Percentiles rank a stretch among this genome's conserved stretches.
These are phyloP conservation scores for Caenorhabditis brenneri DNA, from an alignment of 1,140 invertebrate species.

Conservation along the genomic window DNA sequence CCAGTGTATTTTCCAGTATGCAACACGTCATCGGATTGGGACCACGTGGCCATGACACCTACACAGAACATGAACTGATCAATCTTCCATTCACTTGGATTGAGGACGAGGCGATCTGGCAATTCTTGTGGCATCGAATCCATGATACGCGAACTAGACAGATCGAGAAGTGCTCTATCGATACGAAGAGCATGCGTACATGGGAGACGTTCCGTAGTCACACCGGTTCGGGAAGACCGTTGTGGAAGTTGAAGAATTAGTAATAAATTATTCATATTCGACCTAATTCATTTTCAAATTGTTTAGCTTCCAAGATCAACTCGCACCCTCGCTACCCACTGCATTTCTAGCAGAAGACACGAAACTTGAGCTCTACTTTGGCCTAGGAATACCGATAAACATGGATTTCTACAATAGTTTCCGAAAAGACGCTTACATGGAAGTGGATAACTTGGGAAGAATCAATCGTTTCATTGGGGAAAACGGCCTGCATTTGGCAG, in stretches of 20 bases:
- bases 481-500: too few species aligned
- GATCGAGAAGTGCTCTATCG: background rate
- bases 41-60: background rate
- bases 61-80: background rate
- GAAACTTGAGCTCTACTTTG: background rate
- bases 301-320: background rate
- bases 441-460: background rate
- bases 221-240: background rate
- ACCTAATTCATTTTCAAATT: too few species aligned
- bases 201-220: background rate
- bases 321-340: background rate
- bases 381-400: background rate
- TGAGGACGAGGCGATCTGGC: background rate
- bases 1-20: too few species aligned
- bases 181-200: background rate
- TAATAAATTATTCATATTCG: too few species aligned
- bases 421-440: background rate
- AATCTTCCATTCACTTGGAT: background rate
- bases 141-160: background rate
- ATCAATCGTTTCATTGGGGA: too few species aligned
- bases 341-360: background rate
- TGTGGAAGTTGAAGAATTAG: background rate
- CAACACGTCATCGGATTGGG: background rate
- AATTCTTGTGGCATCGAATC: background rate
- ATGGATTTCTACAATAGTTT: background rate